Base-by-base conservation (phyloP, 2,113 vertebrate genomes). In the Oncorhynchus keta region DNA sequence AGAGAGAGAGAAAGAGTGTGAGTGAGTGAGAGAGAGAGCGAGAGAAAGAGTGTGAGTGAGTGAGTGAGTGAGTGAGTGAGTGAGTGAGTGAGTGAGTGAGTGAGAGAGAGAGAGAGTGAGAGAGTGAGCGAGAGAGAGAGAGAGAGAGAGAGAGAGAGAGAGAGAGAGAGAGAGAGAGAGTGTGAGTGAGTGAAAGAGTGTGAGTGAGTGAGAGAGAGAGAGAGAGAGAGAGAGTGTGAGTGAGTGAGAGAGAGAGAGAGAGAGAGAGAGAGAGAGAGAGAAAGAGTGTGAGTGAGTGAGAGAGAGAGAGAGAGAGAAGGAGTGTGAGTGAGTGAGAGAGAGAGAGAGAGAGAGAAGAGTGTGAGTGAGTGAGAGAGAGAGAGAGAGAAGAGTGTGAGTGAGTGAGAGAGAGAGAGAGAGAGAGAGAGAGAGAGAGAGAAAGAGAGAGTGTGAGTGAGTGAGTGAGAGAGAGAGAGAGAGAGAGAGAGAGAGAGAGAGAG, bases 81-180 rank as follows among this genome's bases (percentile, higher is more conserved):
- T n/a, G n/a, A n/a, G n/a, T n/a, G n/a, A n/a, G n/a, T n/a, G n/a
- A n/a, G n/a, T n/a, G 24, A 24, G 24, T 24, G 24, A 24, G 24
- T 70, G 72, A 57, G 71, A 22, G 65, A 35, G 35, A 7, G 35
- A n/a, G n/a, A n/a, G n/a, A n/a, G n/a, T n/a, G n/a, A n/a, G n/a
- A n/a, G 24, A 24, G 24, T 24, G 24, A 24, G 24, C 67, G 72
- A 57, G 71, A 22, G 65, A 35, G 35, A 7, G 35, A n/a, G 24
- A 24, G 24, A 1, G 24, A 24, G 24, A 67, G 72, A 57, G 71
- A 22, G 65, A 35, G 35, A 7, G 35, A n/a, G 24, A 24, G 24
- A 1, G 24, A 24, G 24, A 67, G 72, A 57, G 71, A 22, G 65
- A 35, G 35, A 7, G 35, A n/a, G n/a, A n/a, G n/a, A n/a, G n/a